Conservation (phyloP, 1,140 invertebrate species). For the Drosophila neocordata region DNA sequence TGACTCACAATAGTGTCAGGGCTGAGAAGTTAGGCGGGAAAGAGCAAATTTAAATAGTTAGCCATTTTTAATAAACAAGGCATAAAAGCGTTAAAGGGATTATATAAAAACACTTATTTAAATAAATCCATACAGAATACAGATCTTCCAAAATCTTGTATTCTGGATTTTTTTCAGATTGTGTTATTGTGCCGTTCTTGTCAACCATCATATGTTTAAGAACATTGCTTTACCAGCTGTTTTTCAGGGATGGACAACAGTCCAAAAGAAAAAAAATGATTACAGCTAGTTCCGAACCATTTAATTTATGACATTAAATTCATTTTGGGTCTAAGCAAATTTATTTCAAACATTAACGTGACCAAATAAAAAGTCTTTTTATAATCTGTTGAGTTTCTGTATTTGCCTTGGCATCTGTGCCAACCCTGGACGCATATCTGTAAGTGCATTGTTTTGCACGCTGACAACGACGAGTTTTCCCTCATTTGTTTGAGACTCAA, state of each 20-base stretch:
- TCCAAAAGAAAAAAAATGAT: neutral
- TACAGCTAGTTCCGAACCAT: neutral
- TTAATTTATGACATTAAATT: neutral
- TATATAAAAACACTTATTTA: too few relatives aligned
- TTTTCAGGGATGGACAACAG: neutral
- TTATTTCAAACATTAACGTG: neutral
- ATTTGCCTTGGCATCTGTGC: neutral
- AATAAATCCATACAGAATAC: too few relatives aligned
- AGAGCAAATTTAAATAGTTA: neutral
- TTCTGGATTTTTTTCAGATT: neutral
- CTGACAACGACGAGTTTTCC: conserved; percentile 5
- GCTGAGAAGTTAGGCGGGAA: neutral
- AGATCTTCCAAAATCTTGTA: too few relatives aligned
- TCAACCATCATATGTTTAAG: too few relatives aligned
- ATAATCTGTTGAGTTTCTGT: neutral
- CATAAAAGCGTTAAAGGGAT: too few relatives aligned
- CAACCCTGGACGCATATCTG: neutral
- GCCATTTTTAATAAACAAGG: too few relatives aligned
- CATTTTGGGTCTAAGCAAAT: neutral
- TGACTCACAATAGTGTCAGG: neutral
- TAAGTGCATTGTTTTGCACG: conserved; percentile 47
- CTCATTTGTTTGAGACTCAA: neutral
- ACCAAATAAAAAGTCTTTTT: neutral
- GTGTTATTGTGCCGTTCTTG: neutral
- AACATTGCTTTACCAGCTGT: neutral